Conservation (phyloP, 2,113 vertebrate species). For the Cheilinus undulatus region DNA sequence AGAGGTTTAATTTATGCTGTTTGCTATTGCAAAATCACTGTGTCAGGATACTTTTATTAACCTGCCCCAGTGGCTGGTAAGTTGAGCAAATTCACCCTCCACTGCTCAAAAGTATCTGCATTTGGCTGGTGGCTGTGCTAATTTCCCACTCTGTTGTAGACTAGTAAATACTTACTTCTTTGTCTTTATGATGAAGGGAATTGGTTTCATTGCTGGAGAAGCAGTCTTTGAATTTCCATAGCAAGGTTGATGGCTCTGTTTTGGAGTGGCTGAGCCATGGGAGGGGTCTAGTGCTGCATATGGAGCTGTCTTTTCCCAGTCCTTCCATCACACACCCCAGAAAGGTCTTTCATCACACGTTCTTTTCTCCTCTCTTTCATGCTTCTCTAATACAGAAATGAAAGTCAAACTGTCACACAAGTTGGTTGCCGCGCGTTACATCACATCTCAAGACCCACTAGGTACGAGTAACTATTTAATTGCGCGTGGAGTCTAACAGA, state of each 20-base stretch:
- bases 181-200: slow-evolving; percentile 78
- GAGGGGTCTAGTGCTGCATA: slow-evolving; percentile 81
- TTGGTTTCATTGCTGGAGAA: slow-evolving; percentile 89
- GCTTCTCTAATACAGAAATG: slow-evolving; percentile 79
- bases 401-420: slow-evolving; percentile 1
- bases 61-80: too few relatives aligned
- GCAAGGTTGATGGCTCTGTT: slow-evolving; percentile 88
- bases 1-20: too few relatives aligned
- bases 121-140: too few relatives aligned
- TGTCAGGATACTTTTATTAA: too few relatives aligned
- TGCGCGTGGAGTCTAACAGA: too few relatives aligned
- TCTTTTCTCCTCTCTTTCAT: slow-evolving; percentile 88
- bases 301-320: slow-evolving; percentile 86
- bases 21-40: too few relatives aligned
- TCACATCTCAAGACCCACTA: background rate
- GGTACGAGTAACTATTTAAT: too few relatives aligned
- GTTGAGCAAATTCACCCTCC: too few relatives aligned
- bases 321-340: slow-evolving; percentile 92
- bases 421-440: background rate
- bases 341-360: slow-evolving; percentile 88
- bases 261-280: slow-evolving; percentile 88
- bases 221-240: slow-evolving; percentile 94
- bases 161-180: slow-evolving; percentile 87
- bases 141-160: too few relatives aligned
- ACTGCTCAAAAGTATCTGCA: too few relatives aligned